A percentile compares a stretch with the other conserved stretches of the same genome.
phyloP scores from a whole-genome alignment of 2,797 vertebrate genomes.

The Choloepus didactylus region DNA sequence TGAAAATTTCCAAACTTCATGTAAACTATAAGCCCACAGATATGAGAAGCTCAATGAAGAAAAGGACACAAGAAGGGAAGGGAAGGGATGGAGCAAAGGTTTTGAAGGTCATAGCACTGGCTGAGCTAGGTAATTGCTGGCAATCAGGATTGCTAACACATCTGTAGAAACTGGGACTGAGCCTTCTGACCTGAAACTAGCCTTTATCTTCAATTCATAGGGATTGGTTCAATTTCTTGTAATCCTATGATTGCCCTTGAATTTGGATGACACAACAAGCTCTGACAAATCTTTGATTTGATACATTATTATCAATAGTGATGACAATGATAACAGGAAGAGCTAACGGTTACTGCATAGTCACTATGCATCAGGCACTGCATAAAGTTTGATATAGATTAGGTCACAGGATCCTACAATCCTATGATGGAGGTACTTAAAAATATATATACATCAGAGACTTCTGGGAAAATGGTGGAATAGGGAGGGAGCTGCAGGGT shows the following conservation, averaged over 20 bases:
- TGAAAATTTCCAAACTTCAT: too few relatives aligned
- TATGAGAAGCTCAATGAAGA: too few relatives aligned
- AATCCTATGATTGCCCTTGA: slow-evolving; percentile 11
- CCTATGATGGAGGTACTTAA: not conserved
- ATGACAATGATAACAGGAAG: not conserved
- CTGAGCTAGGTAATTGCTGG: not conserved
- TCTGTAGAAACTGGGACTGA: not conserved
- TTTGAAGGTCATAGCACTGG: not conserved
- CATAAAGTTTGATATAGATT: slow-evolving; percentile 29
- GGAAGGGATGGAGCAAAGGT: not conserved
- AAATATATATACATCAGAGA: too few relatives aligned
- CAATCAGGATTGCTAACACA: not conserved
- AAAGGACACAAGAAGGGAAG: not conserved
- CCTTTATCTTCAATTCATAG: not conserved
- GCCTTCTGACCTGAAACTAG: slow-evolving; percentile 42
- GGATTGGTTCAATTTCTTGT: slow-evolving; percentile 21
- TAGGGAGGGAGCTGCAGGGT: too few relatives aligned
- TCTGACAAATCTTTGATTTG: slow-evolving; percentile 48
- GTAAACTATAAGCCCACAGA: too few relatives aligned
- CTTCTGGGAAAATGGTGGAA: too few relatives aligned
- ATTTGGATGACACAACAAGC: slow-evolving; percentile 1
- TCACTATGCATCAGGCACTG: not conserved
- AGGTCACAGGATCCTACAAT: slow-evolving; percentile 33
- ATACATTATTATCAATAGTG: slow-evolving; percentile 13
- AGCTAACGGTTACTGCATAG: not conserved